These are phyloP conservation scores for Sakesphorus luctuosus DNA, from an alignment of 2,113 vertebrate species.

Conservation along the genomic window DNA sequence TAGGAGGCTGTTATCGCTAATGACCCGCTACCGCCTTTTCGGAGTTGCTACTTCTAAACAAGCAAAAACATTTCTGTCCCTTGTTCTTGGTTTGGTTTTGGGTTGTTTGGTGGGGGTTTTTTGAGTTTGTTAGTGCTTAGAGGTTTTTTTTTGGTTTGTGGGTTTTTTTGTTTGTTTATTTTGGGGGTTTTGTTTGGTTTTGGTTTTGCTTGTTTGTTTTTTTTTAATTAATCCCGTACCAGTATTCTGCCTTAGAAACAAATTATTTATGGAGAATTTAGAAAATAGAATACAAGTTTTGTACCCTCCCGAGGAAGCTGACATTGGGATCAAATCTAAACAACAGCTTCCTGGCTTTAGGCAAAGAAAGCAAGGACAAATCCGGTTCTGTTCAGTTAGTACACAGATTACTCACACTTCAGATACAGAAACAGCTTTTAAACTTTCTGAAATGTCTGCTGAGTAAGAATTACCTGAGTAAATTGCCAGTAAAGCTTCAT, in stretches of 20 bases:
- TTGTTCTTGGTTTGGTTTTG: not conserved
- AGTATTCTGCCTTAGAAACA: not conserved
- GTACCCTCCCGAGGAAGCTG: not conserved
- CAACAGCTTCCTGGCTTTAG: not conserved
- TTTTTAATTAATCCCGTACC: not conserved
- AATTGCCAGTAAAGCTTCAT: slow-evolving; percentile 98
- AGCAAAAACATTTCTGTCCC: not conserved
- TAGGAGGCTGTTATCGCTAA: not conserved
- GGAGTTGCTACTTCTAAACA: not conserved
- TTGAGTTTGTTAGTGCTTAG: too few relatives aligned
- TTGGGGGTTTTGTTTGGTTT: not conserved
- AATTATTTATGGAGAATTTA: not conserved
- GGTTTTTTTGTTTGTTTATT: not conserved
- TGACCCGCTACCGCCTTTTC: not conserved
- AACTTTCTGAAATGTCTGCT: not conserved
- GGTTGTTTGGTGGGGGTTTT: too few relatives aligned
- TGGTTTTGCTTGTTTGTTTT: not conserved
- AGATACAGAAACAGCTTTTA: not conserved
- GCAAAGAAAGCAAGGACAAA: not conserved
- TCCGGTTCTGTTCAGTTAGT: not conserved
- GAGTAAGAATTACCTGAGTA: slow-evolving; percentile 85
- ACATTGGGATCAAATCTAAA: not conserved
- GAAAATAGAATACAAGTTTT: not conserved
- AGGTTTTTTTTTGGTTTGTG: too few relatives aligned
- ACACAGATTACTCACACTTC: not conserved